A percentile compares a stretch with the other conserved stretches of the same genome.
These are phyloP conservation scores for Anthoscopus minutus DNA, from an alignment of 2,113 vertebrate species.

Conservation along the genomic window DNA sequence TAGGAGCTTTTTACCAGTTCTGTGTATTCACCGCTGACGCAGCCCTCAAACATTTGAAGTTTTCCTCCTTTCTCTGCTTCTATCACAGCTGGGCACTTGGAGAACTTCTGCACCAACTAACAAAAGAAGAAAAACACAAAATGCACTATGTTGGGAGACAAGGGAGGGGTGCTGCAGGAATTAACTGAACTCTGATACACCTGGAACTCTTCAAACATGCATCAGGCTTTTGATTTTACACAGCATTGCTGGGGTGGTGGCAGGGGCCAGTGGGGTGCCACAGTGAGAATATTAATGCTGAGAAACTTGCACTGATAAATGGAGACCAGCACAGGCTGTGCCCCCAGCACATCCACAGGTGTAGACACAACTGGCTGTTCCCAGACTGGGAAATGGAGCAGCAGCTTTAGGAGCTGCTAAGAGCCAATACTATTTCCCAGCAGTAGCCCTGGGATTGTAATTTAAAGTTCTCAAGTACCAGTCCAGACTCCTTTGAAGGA, in stretches of 20 bases:
- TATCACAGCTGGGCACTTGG: conserved; percentile 60
- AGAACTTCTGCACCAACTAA: conserved; percentile 69
- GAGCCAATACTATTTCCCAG: background rate
- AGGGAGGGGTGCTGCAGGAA: background rate
- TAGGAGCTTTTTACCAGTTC: conserved; percentile 56
- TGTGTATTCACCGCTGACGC: conserved; percentile 58
- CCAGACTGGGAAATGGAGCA: background rate
- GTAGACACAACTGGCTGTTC: background rate
- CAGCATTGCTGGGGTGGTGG: background rate
- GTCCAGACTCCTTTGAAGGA: background rate
- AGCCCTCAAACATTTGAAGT: conserved; percentile 69
- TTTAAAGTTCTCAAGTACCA: background rate
- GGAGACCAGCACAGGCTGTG: background rate
- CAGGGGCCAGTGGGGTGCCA: background rate
- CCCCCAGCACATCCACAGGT: background rate
- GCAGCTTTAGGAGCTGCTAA: background rate
- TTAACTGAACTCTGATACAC: background rate
- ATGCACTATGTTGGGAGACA: rapidly evolving
- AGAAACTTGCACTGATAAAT: background rate
- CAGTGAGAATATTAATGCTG: background rate
- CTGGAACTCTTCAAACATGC: rapidly evolving
- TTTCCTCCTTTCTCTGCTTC: conserved; percentile 69
- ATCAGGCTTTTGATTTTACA: background rate
- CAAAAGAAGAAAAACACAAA: background rate
- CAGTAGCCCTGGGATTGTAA: background rate